Percentiles rank a stretch among this genome's conserved stretches.
phyloP scores from a whole-genome alignment of 1,140 invertebrate species.

The Riptortus pedestris region DNA sequence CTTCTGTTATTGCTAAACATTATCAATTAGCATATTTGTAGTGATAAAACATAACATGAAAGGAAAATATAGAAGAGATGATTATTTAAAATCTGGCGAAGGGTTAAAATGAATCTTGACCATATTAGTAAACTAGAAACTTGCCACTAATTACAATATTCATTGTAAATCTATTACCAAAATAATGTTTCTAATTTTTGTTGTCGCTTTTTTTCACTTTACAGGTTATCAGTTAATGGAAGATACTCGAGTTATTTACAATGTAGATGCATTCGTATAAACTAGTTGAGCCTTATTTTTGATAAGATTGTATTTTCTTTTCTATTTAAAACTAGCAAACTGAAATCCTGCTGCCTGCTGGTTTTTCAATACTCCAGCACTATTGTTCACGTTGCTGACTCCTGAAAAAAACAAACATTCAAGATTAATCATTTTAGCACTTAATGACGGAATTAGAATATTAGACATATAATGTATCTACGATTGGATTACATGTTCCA shows the following conservation, averaged over 20 bases:
- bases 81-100: not conserved
- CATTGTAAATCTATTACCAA: not conserved
- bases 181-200: not conserved
- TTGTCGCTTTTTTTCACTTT: not conserved
- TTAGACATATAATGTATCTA: not conserved
- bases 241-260: conserved; percentile 11
- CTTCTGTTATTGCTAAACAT: no score
- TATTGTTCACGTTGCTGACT: conserved; percentile 4
- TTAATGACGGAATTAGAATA: not conserved
- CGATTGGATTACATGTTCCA: no score
- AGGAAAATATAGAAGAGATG: not conserved
- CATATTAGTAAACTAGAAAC: no score
- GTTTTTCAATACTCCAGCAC: not conserved
- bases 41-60: no score
- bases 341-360: conserved; percentile 1
- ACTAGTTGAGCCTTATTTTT: conserved; percentile 4
- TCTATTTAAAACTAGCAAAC: conserved; percentile 14
- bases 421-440: not conserved
- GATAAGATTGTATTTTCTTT: not conserved
- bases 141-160: not conserved
- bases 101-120: not conserved
- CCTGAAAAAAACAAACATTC: not conserved
- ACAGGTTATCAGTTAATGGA: conserved; percentile 3
- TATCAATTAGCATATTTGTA: no score
- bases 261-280: conserved; percentile 4